Base-by-base conservation (phyloP, 2,113 vertebrate species). In the Antechinus flavipes region DNA sequence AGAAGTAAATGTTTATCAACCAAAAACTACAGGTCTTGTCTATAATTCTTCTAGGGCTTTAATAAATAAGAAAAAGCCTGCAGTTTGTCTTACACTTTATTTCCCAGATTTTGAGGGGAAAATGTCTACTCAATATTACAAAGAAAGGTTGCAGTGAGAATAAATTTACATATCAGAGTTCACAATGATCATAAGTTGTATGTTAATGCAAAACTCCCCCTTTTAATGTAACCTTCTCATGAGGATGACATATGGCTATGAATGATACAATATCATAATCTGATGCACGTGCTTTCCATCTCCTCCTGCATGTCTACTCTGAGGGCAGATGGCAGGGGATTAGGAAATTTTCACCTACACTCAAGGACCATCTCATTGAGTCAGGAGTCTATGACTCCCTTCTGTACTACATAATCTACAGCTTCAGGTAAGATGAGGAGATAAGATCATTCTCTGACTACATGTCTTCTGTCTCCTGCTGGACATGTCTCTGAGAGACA, bases 1-100 rank as follows among this genome's bases (percentile, higher is more conserved):
- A 0, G 0, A 35, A 24, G 7, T 0, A 92, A 16, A 42, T 58
- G 5, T 0, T 2, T 2, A 90, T 54, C 52, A 53, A 84, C 0
- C 1, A 2, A 92, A 90, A 22, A 84, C 68, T 6, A 0, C 94
- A 93, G 54, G 61, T 56, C 91, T 0, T 89, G 53, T 95, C 8
- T 94, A 42, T 55, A 61, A 90, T 95, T 97, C 92, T 92, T 92
- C 50, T 95, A 35, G 94, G 94, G 90, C 90, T 90, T 35, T 46
- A 90, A 49, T 19, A 49, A 84, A 42, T 7, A 84, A 42, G 35
- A 52, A 30, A 90, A 90, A 90, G 25, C 10, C 49, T 11, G 24
- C 9, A 50, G 27, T 90, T 90, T 27, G 35, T 93, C 93, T 93
- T 52, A 23, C 49, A 61, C 11, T 58, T 94, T 95, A 54, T 14